Base-by-base conservation (phyloP, 2,888 invertebrate genomes). In the Euplexia lucipara region DNA sequence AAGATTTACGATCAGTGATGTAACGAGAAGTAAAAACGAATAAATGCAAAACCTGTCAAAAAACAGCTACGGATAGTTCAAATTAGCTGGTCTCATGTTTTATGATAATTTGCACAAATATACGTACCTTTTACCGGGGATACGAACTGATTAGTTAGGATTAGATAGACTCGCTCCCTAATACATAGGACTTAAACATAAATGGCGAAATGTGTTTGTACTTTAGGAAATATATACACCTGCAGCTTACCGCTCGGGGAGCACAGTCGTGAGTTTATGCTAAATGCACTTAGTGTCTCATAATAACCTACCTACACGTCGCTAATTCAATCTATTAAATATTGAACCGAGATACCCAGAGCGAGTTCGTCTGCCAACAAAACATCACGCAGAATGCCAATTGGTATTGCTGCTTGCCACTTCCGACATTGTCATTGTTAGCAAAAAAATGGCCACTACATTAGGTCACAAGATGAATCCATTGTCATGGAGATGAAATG, bases 331-430 rank as follows among this genome's bases (percentile, higher is more conserved):
- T 81, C 61, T 49, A 71, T 71, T 45, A 71, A 57, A 68, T 64
- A 70, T 70, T 59, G 64, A 68, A 58, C 42, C 37, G 44, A 41
- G 48, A 48, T 47, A 57, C 58, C 49, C 45, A 57, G 51, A 60
- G 20, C 37, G 57, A 61, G 57, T 57, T 54, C 59, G 63, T 69
- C 78, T 83, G 85, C 81, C 87, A 87, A 83, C 80, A 73, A 81
- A 82, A 79, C 75, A 75, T 76, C 77, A 70, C 69, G 48, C 64
- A 62, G 78, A 79, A 83, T 83, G 86, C 80, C 84, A 86, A 85
- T 83, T 80, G 78, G 61, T 67, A 82, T 66, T 73, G 71, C 77
- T 74, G 78, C 52, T 76, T 81, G 80, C 82, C 67, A 84, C 82
- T 81, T 84, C 75, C 70, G 74, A 77, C 57, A 65, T 59, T 70